A percentile compares a stretch with the other conserved stretches of the same genome.
Evolutionary conservation across 2,888 invertebrate genomes (phyloP).

Genomic region (Elmis aenea): DNA sequence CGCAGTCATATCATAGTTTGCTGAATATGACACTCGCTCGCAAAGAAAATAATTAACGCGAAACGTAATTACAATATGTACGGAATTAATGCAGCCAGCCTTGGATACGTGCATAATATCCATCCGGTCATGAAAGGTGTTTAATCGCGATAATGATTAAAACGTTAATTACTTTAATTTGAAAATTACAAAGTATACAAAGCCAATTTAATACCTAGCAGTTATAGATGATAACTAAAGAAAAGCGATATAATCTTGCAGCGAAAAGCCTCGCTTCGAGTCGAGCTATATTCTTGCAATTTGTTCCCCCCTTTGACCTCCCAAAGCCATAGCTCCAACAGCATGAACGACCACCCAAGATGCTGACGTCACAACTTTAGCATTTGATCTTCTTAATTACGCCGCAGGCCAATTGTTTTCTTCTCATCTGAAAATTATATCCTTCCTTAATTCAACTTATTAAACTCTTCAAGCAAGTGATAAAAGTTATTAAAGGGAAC

Average conservation of each 20-base stretch:
- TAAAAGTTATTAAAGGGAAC: no score
- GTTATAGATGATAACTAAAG: slow-evolving; percentile 10
- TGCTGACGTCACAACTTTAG: slow-evolving; percentile 35
- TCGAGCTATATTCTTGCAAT: slow-evolving; percentile 28
- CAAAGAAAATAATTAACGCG: not conserved
- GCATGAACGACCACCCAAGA: slow-evolving; percentile 35
- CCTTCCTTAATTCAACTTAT: slow-evolving; percentile 15
- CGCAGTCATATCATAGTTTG: not conserved
- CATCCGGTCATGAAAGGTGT: no score
- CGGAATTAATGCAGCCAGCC: no score
- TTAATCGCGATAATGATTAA: no score
- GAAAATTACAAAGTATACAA: slow-evolving; percentile 14
- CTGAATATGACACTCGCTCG: not conserved
- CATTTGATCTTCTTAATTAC: slow-evolving; percentile 36
- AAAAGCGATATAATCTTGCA: slow-evolving; percentile 7
- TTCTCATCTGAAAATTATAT: slow-evolving; percentile 33
- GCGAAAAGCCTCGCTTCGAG: slow-evolving; percentile 14
- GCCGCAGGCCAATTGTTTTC: slow-evolving; percentile 31
- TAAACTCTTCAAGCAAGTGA: no score
- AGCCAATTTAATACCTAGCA: slow-evolving; percentile 11
- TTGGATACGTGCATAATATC: no score
- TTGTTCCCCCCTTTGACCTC: slow-evolving; percentile 28
- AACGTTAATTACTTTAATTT: slow-evolving; percentile 10
- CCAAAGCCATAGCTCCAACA: slow-evolving; percentile 12
- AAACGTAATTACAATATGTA: no score